Evolutionary conservation across 2,113 vertebrate species (phyloP), one percentile per base, ranked within the genome.

Genomic region (Ceyx cyanopectus): DNA sequence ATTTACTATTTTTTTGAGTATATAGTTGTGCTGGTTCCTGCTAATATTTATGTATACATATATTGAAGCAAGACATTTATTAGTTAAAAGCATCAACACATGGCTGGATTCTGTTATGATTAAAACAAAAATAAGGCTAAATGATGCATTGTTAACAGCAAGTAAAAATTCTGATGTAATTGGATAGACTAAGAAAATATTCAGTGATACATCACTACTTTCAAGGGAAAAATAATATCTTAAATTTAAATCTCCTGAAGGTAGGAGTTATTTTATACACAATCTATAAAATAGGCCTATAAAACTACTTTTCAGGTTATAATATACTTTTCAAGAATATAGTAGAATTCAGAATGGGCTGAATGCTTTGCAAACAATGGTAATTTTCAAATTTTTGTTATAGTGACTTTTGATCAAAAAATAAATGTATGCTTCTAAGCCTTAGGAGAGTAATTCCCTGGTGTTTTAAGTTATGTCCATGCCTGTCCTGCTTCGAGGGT

Each of bases 91-190:
- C 3, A 3, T 14, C 89, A 56, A 34, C 10, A 73, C 14, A 26
- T 70, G 86, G 19, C 67, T 78, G 51, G n/a, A 56, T 89, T 95
- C 70, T 89, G 50, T 87, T 92, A 57, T 8, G 62, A 73, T 87
- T 88, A 51, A 90, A 92, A 74, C 8, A 86, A 73, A 94, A 91
- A 74, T 63, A 34, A 67, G 60, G 41, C 22, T 73, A 81, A 92
- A 19, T 75, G 7, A 72, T 90, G 30, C 40, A 53, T 46, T 90
- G 70, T 81, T 96, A 90, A 86, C 85, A 90, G 43, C 34, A 57
- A 48, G 78, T 65, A 23, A 73, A 63, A 89, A 70, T 37, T 82
- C 51, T 29, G 62, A 81, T 73, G 66, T 51, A 67, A 43, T 45
- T 84, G 62, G 89, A 72, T 75, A 79, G 87, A 10, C 29, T 57